Base-by-base conservation (phyloP, 2,797 vertebrate genomes). In the Bradypus variegatus region DNA sequence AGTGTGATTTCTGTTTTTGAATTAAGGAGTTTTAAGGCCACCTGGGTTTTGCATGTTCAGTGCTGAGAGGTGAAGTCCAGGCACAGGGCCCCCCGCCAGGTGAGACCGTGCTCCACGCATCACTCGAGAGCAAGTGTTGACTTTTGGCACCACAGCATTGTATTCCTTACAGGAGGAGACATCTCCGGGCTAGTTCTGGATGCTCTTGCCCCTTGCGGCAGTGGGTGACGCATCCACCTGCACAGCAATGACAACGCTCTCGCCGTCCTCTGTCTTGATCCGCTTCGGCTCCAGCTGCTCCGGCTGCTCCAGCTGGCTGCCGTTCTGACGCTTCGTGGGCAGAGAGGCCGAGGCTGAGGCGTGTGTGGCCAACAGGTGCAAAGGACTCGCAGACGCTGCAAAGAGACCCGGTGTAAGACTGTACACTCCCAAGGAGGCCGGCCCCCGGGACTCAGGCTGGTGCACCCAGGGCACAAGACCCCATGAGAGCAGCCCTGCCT, bases 291-390 rank as follows among this genome's bases (percentile, higher is more conserved):
- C 98, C 0, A 98, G 98, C 94, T 98, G 97, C 82, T 98, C 98
- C 0, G 98, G 98, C 94, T 98, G 98, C 86, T 98, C 98, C 0
- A 96, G 85, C 96, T 98, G 98, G 91, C 75, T 98, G 62, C 99
- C 98, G 0, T 98, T 98, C 96, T 98, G 99, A 86, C 99, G 98
- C 97, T 99, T 99, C 53, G 99, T 99, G 45, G 99, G 98, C 72
- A 99, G 98, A 62, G 98, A 99, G 0, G 99, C 99, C 0, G 99
- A 99, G 0, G 98, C 99, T 0, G 99, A 99, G 1, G 99, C 99
- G 6, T 99, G 99, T n/a, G 99, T 98, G 0, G 99, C 99, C 94
- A 99, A 96, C 97, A 99, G 98, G 93, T 99, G 99, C 91, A 99
- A 97, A 23, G 99, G 99, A 95, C 98, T 99, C 0, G 98, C 98